Percentiles rank a stretch among this genome's conserved stretches.
Evolutionary conservation across 2,888 invertebrate species (phyloP).

Genomic region (Chymomyza fuscimana): DNA sequence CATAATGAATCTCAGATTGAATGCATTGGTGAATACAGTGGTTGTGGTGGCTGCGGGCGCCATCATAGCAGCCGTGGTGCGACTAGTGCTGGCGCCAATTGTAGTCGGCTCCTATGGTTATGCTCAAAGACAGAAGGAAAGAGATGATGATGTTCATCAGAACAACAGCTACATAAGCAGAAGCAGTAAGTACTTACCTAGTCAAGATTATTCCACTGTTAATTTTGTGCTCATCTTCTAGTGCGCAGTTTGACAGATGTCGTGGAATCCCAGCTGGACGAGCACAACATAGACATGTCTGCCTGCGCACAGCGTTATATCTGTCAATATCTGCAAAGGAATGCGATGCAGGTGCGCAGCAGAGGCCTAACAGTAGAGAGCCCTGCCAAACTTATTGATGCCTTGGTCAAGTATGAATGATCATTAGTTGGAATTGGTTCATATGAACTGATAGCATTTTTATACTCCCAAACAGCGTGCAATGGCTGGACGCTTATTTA

Average conservation of each 20-base stretch:
- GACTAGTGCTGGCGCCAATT: constrained; percentile 54
- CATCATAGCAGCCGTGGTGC: constrained; percentile 60
- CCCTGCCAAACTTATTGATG: constrained; percentile 81
- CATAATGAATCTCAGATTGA: constrained; percentile 82
- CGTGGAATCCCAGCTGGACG: constrained; percentile 82
- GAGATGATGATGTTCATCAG: constrained; percentile 9
- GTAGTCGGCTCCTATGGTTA: constrained; percentile 38
- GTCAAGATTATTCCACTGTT: not conserved
- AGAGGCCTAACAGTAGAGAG: constrained; percentile 76
- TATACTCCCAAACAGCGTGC: constrained; percentile 54
- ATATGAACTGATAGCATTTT: fast-evolving
- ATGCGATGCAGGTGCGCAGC: constrained; percentile 75
- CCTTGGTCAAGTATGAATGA: constrained; percentile 78
- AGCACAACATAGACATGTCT: constrained; percentile 83
- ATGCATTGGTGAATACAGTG: constrained; percentile 82
- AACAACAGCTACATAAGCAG: constrained; percentile 23
- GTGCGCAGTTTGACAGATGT: constrained; percentile 65
- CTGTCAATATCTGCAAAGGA: constrained; percentile 81
- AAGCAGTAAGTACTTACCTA: constrained; percentile 33
- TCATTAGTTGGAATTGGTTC: not conserved
- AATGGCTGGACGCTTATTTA: constrained; percentile 78
- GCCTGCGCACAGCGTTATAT: constrained; percentile 83
- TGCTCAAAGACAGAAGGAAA: not conserved
- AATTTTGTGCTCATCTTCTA: constrained; percentile 24
- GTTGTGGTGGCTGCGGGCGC: constrained; percentile 81